Base-by-base conservation (phyloP, 2,113 vertebrate species). In the Strix uralensis region DNA sequence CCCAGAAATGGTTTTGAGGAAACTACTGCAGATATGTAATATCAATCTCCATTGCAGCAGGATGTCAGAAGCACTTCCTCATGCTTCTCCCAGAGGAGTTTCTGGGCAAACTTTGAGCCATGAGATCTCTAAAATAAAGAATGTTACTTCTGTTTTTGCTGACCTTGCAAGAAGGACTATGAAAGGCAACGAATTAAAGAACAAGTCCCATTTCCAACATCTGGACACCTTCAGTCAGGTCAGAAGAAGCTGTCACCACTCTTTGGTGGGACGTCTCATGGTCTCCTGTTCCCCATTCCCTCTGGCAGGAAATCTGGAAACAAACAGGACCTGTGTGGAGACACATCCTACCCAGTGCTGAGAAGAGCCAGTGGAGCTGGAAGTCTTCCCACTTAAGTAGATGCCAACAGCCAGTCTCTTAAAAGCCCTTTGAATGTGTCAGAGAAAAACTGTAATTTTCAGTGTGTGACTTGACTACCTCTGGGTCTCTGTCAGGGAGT, bases 111-210 rank as follows among this genome's bases (percentile, higher is more conserved):
- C 14, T 40, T 29, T 78, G 36, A 83, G 42, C 61, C 46, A 40
- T 58, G 74, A 85, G 29, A 87, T 86, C 89, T 96, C 36, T 87
- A 89, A 96, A 95, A 78, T 19, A 58, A 29, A 29, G 78, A 83
- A 59, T 32, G 44, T 71, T 71, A 57, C 36, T 90, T 79, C 57
- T 21, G 7, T 1, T 86, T 57, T 36, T 94, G 52, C 9, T 30
- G 63, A 11, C 15, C 49, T 51, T 75, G 29, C 36, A 12, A 57
- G 78, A 81, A 81, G 66, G 32, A 66, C 34, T 55, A 8, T 79
- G 94, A 87, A 95, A 91, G 26, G 36, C n/a, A 18, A 26, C 36
- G 55, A 44, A 70, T 63, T 73, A 63, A 36, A 51, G 17, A 49
- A 29, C 7, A 21, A 63, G 42, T 69, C 26, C 27, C 20, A 32